Conservation (phyloP, 2,797 vertebrate genomes). For the Channa striata region DNA sequence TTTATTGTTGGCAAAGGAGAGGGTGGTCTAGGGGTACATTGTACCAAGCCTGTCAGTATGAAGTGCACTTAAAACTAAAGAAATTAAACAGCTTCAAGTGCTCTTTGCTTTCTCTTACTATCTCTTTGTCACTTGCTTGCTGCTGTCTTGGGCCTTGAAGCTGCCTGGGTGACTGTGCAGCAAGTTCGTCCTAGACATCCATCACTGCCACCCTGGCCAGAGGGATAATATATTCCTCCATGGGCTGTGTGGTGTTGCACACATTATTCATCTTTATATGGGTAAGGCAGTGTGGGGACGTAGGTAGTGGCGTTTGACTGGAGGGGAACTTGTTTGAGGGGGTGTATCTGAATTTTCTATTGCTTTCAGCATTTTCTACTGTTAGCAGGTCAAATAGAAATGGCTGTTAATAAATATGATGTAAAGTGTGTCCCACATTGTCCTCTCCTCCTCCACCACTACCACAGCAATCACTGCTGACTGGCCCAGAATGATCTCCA, state of each 20-base stretch:
- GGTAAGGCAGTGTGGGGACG: slow-evolving; percentile 6
- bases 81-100: slow-evolving; percentile 60
- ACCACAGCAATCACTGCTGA: neutral
- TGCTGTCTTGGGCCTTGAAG: slow-evolving; percentile 40
- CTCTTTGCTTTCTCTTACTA: slow-evolving; percentile 17
- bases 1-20: slow-evolving; percentile 27
- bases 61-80: slow-evolving; percentile 61
- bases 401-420: slow-evolving; percentile 56
- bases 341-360: slow-evolving; percentile 68
- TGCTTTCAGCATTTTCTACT: slow-evolving; percentile 63
- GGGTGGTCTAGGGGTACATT: slow-evolving; percentile 36
- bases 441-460: neutral
- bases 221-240: slow-evolving; percentile 80
- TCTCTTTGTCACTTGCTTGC: slow-evolving; percentile 9
- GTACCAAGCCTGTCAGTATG: slow-evolving; percentile 59
- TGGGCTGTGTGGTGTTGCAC: slow-evolving; percentile 60
- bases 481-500: slow-evolving; percentile 10
- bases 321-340: slow-evolving; percentile 21
- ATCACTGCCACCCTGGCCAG: slow-evolving; percentile 75
- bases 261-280: slow-evolving; percentile 82
- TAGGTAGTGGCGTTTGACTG: slow-evolving; percentile 18
- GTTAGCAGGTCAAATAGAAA: slow-evolving; percentile 54
- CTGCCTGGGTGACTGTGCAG: slow-evolving; percentile 74
- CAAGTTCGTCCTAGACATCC: slow-evolving; percentile 71
- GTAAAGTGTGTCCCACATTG: slow-evolving; percentile 14